Evolutionary conservation across 2,888 invertebrate species (phyloP), one percentile per base, ranked within the genome.

Genomic region (Dichetophora obliterata): DNA sequence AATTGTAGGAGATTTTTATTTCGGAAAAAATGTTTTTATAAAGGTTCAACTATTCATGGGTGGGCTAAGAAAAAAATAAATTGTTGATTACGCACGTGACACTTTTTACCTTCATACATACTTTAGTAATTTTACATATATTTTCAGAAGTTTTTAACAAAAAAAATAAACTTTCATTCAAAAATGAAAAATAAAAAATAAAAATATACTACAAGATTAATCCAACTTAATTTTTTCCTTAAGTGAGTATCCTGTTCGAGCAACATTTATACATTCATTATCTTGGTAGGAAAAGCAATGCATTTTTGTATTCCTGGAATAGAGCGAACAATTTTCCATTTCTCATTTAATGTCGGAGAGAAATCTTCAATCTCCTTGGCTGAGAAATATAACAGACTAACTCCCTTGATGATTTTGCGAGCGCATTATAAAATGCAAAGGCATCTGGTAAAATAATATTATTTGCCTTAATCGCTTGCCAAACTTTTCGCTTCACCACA

Each of bases 361-460:
- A 77, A 72, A 31, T 71, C 66, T 71, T 77, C 75, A 77, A 77
- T 77, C 69, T 78, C 61, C 66, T 75, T 68, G 24, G 76, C 52
- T 52, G 74, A 43, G 6, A 43, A 24, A n/a, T 43, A 68, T 8
- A 76, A 57, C 31, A 76, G 31, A 72, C 43, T 11, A 72, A 72
- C 48, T 72, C 73, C 73, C 24, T 77, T 48, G 22, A 73, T 63
- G 54, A 48, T 61, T 48, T 68, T 77, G 65, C 43, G 65, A 71
- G 76, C 71, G 48, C 71, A 76, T 76, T 71, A 72, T 76, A 76
- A 76, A 76, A 78, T 63, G 78, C 52, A 22, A 73, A 75, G 48
- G 78, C 78, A 73, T 78, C 78, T 31, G 68, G 75, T 54, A 78
- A 75, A 65, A 75, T 72, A 61, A 78, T 72, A 52, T 75, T 72